Evolutionary conservation across 1,140 invertebrate genomes (phyloP).

Genomic region (Brachionus manjavacas): DNA sequence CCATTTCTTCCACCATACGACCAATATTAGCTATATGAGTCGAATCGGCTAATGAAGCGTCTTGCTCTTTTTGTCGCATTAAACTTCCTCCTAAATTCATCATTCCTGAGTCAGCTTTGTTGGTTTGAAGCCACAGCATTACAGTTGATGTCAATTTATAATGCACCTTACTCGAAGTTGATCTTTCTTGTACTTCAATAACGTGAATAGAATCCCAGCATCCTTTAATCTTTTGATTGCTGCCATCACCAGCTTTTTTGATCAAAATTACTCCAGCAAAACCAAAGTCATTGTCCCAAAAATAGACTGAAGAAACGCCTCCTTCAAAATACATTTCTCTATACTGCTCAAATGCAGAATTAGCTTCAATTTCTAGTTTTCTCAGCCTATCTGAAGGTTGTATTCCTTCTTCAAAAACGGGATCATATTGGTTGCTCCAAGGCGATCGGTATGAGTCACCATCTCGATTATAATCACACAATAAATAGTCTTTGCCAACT

Average conservation of each 20-base stretch:
- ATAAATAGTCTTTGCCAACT: conserved; percentile 88
- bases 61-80: conserved; percentile 90
- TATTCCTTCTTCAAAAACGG: conserved; percentile 92
- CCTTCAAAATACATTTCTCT: conserved; percentile 99
- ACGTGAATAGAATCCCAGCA: conserved; percentile 99
- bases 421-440: conserved; percentile 98
- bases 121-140: conserved; percentile 97
- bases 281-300: conserved; percentile 92
- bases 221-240: conserved; percentile 84
- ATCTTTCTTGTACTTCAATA: conserved; percentile 77
- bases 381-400: conserved; percentile 92
- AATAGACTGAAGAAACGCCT: conserved; percentile 95
- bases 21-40: conserved; percentile 95
- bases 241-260: conserved; percentile 92
- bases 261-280: conserved; percentile 98
- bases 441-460: conserved; percentile 98
- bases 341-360: conserved; percentile 96
- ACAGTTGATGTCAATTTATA: conserved; percentile 98
- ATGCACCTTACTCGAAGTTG: conserved; percentile 71
- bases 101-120: conserved; percentile 87
- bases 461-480: conserved; percentile 98
- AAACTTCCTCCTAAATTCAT: conserved; percentile 97
- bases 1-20: conserved; percentile 78
- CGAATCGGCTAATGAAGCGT: conserved; percentile 77
- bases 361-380: conserved; percentile 93